Evolutionary conservation across 2,888 invertebrate species (phyloP).

Genomic region (Mechanitis messenoides): DNA sequence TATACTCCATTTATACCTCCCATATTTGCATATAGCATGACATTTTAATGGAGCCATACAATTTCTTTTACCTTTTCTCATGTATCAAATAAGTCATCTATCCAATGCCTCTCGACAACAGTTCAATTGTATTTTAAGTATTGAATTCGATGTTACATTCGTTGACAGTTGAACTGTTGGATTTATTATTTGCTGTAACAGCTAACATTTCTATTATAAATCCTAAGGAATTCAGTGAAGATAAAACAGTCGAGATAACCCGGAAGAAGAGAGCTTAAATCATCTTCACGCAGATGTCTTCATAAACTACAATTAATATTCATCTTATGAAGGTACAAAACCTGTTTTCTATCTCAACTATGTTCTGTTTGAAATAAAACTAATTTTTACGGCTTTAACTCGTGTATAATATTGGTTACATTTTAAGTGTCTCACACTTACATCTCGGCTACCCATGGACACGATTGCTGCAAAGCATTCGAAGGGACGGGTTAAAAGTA

Average conservation of each 20-base stretch:
- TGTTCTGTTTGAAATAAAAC: not conserved
- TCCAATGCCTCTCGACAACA: conserved; percentile 17
- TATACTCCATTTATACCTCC: conserved; percentile 28
- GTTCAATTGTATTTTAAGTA: conserved; percentile 17
- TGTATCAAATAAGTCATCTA: conserved; percentile 28
- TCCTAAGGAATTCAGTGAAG: conserved; percentile 15
- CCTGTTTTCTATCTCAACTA: conserved; percentile 20
- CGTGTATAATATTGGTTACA: too few species aligned
- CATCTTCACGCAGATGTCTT: conserved; percentile 29
- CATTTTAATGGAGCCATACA: conserved; percentile 32
- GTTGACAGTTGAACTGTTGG: conserved; percentile 7
- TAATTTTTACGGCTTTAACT: too few species aligned
- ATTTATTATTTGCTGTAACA: conserved; percentile 14
- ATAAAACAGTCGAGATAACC: conserved; percentile 24
- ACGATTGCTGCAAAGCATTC: too few species aligned
- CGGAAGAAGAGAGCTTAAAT: conserved; percentile 30
- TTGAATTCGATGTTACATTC: conserved; percentile 12
- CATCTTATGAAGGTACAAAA: conserved; percentile 23
- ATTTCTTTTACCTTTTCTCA: conserved; percentile 26
- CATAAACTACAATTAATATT: conserved; percentile 33
- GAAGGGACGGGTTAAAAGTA: too few species aligned
- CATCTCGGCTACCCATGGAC: too few species aligned
- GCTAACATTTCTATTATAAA: conserved; percentile 15
- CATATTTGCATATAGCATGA: conserved; percentile 31
- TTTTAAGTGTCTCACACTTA: too few species aligned